Conservation (phyloP, 2,888 invertebrate species). For the Nephrotoma guestfalica region DNA sequence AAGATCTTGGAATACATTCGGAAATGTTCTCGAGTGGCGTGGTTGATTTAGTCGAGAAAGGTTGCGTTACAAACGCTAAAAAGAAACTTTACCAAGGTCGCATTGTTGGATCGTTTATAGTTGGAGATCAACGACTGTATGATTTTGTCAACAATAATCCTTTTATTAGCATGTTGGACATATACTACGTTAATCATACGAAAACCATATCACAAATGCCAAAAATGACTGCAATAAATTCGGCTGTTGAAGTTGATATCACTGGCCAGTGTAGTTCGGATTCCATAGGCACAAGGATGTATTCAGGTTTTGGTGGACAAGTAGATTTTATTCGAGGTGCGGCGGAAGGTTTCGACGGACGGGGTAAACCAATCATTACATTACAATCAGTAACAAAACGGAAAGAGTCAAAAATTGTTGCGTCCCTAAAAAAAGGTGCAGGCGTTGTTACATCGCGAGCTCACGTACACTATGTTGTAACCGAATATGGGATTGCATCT, state of each 20-base stretch:
- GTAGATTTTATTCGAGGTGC: conserved; percentile 90
- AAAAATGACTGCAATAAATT: conserved; percentile 91
- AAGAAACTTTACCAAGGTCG: conserved; percentile 73
- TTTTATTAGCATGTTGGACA: conserved; percentile 77
- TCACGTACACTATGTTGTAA: conserved; percentile 87
- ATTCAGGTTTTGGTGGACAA: conserved; percentile 83
- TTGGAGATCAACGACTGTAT: conserved; percentile 75
- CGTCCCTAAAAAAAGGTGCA: conserved; percentile 71
- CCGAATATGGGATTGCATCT: conserved; percentile 83
- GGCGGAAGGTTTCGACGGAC: conserved; percentile 67
- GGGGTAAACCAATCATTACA: conserved; percentile 84
- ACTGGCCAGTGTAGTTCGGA: conserved; percentile 90
- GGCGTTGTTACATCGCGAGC: conserved; percentile 89
- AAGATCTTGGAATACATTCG: conserved; percentile 88
- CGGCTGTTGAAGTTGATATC: conserved; percentile 85
- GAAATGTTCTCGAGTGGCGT: conserved; percentile 97
- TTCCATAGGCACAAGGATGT: conserved; percentile 62
- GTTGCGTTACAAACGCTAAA: conserved; percentile 77
- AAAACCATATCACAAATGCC: conserved; percentile 70
- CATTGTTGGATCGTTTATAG: conserved; percentile 83
- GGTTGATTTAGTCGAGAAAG: conserved; percentile 70
- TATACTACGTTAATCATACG: conserved; percentile 79
- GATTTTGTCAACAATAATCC: conserved; percentile 93
- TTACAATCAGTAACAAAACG: conserved; percentile 65
- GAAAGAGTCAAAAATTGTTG: conserved; percentile 73